These are phyloP conservation scores for Aplysia californica DNA, from an alignment of 1,140 invertebrate species.

Conservation along the genomic window DNA sequence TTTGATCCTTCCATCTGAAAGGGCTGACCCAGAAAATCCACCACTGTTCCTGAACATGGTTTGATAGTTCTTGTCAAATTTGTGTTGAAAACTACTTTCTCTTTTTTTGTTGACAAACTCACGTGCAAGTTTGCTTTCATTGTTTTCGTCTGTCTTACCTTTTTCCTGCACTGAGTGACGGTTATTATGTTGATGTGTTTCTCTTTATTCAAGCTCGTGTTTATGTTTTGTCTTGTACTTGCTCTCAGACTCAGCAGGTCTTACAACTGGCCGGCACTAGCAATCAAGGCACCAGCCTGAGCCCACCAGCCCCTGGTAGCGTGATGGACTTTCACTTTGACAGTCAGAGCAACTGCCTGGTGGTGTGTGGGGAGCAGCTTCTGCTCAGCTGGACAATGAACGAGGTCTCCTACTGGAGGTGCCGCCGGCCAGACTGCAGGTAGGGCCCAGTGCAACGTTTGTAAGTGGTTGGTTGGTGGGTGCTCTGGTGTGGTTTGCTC, in stretches of 20 bases:
- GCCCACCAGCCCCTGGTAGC: not conserved
- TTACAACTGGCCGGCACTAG: not conserved
- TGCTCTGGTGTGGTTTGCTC: too few species aligned
- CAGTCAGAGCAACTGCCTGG: not conserved
- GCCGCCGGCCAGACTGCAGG: constrained; percentile 7
- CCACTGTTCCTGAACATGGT: too few species aligned
- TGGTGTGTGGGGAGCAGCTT: not conserved
- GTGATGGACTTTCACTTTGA: constrained; percentile 18
- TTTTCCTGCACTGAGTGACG: not conserved
- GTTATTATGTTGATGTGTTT: not conserved
- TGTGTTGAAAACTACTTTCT: too few species aligned
- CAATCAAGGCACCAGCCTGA: not conserved
- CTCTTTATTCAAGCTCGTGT: not conserved
- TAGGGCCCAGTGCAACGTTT: not conserved
- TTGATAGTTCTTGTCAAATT: too few species aligned
- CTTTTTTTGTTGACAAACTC: too few species aligned
- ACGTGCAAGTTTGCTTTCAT: too few species aligned
- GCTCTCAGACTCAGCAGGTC: not conserved
- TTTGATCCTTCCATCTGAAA: too few species aligned
- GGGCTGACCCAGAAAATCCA: too few species aligned
- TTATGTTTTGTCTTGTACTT: not conserved
- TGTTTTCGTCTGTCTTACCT: too few species aligned
- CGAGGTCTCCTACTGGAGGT: constrained; percentile 6
- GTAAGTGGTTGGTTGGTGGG: too few species aligned
- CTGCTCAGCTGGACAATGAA: constrained; percentile 8